Evolutionary conservation across 2,113 vertebrate genomes (phyloP), one percentile per base, ranked within the genome.

Genomic region (Tenrec ecaudatus): DNA sequence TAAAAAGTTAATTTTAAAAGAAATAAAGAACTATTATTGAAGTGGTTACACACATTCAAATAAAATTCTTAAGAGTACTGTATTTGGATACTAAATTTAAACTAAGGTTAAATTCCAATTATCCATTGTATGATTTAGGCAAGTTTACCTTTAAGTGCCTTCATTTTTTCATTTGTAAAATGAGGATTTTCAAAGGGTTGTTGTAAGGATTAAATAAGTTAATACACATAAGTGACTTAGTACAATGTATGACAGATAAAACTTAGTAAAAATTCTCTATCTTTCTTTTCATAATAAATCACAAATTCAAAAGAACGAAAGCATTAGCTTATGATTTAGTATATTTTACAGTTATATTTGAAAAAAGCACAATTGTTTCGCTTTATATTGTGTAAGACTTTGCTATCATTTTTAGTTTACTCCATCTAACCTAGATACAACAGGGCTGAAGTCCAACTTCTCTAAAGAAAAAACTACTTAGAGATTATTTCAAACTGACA

Each of bases 261-360:
- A 89, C 73, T 83, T 16, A 73, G 23, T 64, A 90, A 36, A 77
- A 82, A 17, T 12, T 76, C 83, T 80, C 64, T 57, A 71, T 60
- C 6, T 36, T 78, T 17, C 47, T 82, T 58, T 14, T 53, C 47
- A 53, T 53, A 53, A 53, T 53, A 53, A 76, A 36, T 47, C 57
- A 71, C 57, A 88, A 94, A 90, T 84, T 84, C 12, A 86, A 92
- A 95, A 38, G 40, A 53, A 53, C 47, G 12, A 14, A 53, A 20
- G 2, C 27, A 71, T 83, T 89, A 92, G 68, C 16, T 47, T 94
- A 4, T 76, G 29, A 88, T 29, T 88, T 15, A 53, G 33, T 83
- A 43, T 58, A 58, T 84, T 57, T 83, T 33, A 79, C 40, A 82
- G 78, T 8, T 85, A 58, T 47, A 29, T n/a, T 93, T 27, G 86